phyloP scores from a whole-genome alignment of 2,797 vertebrate genomes.

The Neomorphus geoffroyi region DNA sequence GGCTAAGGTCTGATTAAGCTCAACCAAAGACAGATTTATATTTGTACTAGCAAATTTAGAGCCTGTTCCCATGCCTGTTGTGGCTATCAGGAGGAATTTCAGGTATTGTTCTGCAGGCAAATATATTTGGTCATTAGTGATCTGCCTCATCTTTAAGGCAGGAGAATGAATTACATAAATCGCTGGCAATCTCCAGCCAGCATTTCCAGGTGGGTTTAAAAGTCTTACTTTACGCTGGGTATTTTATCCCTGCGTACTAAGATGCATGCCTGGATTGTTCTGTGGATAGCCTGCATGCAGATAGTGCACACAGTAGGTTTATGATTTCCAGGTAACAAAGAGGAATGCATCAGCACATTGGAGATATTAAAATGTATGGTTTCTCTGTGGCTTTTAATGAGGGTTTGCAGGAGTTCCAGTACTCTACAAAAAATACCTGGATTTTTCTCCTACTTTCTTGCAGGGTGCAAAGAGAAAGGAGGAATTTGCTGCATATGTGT shows the following conservation, averaged over 20 bases:
- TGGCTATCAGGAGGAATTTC: not conserved
- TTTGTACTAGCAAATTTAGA: constrained; percentile 1
- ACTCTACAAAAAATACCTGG: not conserved
- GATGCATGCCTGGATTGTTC: not conserved
- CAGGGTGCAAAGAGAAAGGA: not conserved
- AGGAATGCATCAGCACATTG: constrained; percentile 18
- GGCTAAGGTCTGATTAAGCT: constrained; percentile 20
- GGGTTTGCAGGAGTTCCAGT: not conserved
- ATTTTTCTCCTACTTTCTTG: not conserved
- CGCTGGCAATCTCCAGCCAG: not conserved
- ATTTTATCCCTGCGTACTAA: not conserved
- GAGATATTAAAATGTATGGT: constrained; percentile 42
- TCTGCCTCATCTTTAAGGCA: constrained; percentile 8
- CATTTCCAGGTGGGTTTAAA: not conserved
- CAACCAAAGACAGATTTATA: constrained; percentile 62
- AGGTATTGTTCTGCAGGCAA: not conserved
- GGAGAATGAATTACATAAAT: constrained; percentile 23
- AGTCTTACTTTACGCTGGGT: not conserved
- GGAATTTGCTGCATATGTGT: not conserved
- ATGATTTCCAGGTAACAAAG: constrained; percentile 24
- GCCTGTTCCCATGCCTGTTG: not conserved
- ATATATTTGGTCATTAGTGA: constrained; percentile 26
- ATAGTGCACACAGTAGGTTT: not conserved
- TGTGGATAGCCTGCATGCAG: not conserved
- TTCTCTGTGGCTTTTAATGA: constrained; percentile 37